These are phyloP conservation scores for Batillaria attramentaria DNA, from an alignment of 1,140 invertebrate species.

Conservation along the genomic window DNA sequence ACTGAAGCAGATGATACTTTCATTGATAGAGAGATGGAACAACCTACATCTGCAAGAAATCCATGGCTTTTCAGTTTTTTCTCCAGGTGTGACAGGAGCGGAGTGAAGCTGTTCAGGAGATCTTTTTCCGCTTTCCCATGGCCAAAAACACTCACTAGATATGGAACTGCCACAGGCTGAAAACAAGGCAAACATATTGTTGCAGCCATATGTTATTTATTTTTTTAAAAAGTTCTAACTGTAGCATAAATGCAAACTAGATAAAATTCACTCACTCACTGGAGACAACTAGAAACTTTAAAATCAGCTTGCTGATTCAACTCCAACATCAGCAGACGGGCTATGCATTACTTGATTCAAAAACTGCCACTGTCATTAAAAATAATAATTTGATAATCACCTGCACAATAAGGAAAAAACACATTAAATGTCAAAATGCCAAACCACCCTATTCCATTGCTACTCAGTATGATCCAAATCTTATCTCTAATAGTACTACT, in stretches of 20 bases:
- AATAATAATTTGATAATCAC: too few relatives aligned
- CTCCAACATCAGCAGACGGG: background rate
- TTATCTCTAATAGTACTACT: too few relatives aligned
- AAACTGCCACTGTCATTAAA: too few relatives aligned
- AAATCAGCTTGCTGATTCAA: background rate
- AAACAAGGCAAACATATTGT: background rate
- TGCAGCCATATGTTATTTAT: background rate
- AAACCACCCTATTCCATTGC: too few relatives aligned
- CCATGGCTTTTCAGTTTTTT: slow-evolving; percentile 44
- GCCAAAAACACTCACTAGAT: slow-evolving; percentile 46
- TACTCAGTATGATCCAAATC: too few relatives aligned
- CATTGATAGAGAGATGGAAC: slow-evolving; percentile 44
- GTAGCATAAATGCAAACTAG: background rate
- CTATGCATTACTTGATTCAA: background rate
- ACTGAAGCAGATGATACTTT: background rate
- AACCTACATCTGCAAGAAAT: slow-evolving; percentile 49
- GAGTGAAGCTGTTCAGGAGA: slow-evolving; percentile 32
- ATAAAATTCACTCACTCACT: background rate
- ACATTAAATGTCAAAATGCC: too few relatives aligned
- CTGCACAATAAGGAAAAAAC: too few relatives aligned
- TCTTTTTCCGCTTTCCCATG: slow-evolving; percentile 45
- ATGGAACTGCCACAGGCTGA: slow-evolving; percentile 51
- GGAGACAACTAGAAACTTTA: background rate
- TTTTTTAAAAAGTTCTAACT: background rate
- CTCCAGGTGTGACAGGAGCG: slow-evolving; percentile 46